Percentiles rank a stretch among this genome's conserved stretches.
Conservation (phyloP, 2,797 vertebrate genomes). For the Darevskia mixta region DNA sequence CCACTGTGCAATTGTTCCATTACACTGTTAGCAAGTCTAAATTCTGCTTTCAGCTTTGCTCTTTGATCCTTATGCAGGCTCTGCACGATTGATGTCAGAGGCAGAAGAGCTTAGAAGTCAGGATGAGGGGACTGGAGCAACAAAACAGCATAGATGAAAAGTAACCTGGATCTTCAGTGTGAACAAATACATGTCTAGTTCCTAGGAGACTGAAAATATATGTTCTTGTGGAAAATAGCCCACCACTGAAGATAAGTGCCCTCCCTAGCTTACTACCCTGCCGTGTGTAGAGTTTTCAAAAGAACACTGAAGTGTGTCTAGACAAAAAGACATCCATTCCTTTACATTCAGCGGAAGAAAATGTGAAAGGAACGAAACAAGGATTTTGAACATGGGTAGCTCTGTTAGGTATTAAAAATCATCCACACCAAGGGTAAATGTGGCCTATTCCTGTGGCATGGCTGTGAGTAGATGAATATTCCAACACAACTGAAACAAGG, state of each 20-base stretch:
- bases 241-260: constrained; percentile 24
- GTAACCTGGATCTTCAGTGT: neutral
- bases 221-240: constrained; percentile 47
- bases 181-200: constrained; percentile 27
- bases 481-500: neutral
- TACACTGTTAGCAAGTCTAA: constrained; percentile 49
- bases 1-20: constrained; percentile 49
- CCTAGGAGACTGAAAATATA: constrained; percentile 33
- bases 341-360: constrained; percentile 1
- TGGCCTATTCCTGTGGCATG: neutral
- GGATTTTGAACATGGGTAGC: constrained; percentile 10
- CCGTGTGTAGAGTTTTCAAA: constrained; percentile 22
- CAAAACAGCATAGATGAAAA: neutral
- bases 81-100: constrained; percentile 12
- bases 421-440: neutral
- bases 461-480: neutral
- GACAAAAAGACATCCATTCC: constrained; percentile 30
- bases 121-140: constrained; percentile 1
- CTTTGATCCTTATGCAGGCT: constrained; percentile 52
- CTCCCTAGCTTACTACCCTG: constrained; percentile 11
- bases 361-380: neutral
- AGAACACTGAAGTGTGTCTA: constrained; percentile 2
- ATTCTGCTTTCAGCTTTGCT: constrained; percentile 49
- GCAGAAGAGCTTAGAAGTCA: constrained; percentile 4
- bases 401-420: constrained; percentile 23